Percentiles rank a stretch among this genome's conserved stretches.
phyloP scores from a whole-genome alignment of 2,113 vertebrate genomes.

The Rhea americana region DNA sequence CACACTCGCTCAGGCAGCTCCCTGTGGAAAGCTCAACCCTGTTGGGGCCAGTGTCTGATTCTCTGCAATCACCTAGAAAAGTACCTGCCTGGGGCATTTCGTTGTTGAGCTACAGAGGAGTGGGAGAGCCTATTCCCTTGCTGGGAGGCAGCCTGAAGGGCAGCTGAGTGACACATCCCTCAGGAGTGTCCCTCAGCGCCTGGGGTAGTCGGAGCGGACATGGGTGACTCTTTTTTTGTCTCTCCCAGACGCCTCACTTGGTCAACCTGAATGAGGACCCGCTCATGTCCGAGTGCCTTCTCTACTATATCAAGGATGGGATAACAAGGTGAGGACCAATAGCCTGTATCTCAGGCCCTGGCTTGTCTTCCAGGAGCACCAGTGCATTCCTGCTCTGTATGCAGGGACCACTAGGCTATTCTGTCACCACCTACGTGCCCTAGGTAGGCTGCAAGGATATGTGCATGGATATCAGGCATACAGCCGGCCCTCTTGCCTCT shows the following conservation, averaged over 20 bases:
- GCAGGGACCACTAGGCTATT: no score
- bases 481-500: background rate
- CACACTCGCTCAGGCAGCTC: background rate
- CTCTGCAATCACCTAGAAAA: background rate
- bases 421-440: no score
- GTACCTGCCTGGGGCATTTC: rapidly evolving
- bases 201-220: rapidly evolving
- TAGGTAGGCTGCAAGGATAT: background rate
- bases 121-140: background rate
- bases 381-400: background rate
- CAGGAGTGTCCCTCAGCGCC: background rate
- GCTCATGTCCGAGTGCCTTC: constrained; percentile 96
- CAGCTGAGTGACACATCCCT: background rate
- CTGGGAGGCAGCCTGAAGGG: background rate
- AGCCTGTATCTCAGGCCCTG: background rate
- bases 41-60: background rate
- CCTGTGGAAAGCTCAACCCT: background rate
- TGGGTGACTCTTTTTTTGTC: background rate
- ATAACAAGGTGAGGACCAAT: constrained; percentile 84
- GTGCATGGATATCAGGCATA: no score
- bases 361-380: background rate
- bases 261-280: constrained; percentile 98
- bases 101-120: background rate
- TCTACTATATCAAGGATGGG: constrained; percentile 98
- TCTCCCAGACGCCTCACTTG: constrained; percentile 89